Evolutionary conservation across 2,888 invertebrate genomes (phyloP).

Genomic region (Drosophila picticornis): DNA sequence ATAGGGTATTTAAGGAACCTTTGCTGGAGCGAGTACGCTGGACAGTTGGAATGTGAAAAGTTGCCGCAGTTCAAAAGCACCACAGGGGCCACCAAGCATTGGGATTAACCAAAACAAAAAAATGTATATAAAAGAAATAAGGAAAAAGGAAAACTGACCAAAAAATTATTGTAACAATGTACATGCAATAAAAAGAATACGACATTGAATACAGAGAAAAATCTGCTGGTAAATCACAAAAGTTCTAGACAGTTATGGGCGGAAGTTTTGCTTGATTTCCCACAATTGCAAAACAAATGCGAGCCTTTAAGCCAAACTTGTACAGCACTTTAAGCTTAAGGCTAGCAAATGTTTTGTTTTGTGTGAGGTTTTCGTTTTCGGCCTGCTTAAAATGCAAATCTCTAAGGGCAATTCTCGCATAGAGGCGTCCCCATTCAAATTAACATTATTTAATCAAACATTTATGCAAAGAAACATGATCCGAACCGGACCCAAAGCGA

Average conservation of each 20-base stretch:
- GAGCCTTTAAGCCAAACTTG: conserved; percentile 7
- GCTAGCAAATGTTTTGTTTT: not conserved
- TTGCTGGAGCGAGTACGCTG: not conserved
- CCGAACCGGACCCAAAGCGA: conserved; percentile 34
- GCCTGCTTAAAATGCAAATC: conserved; percentile 23
- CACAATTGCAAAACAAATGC: conserved; percentile 20
- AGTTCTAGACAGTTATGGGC: conserved; percentile 3
- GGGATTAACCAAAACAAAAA: conserved; percentile 2
- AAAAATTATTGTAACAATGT: conserved; percentile 41
- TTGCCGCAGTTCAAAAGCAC: conserved; percentile 46
- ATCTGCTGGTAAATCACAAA: conserved; percentile 35
- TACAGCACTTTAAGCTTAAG: conserved; percentile 4
- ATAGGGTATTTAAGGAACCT: conserved; percentile 20
- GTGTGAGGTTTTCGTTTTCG: not conserved
- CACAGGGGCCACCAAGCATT: conserved; percentile 25
- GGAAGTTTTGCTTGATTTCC: conserved; percentile 1
- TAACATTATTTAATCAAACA: conserved; percentile 79
- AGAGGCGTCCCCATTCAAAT: conserved; percentile 53
- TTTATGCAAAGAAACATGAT: conserved; percentile 55
- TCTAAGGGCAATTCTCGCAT: conserved; percentile 20
- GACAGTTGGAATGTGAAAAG: conserved; percentile 43
- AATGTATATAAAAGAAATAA: not conserved
- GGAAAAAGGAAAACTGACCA: conserved; percentile 3
- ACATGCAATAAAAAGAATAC: conserved; percentile 32
- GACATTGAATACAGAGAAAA: conserved; percentile 16